Base-by-base conservation (phyloP, 2,797 vertebrate genomes). In the Rhabdomys pumilio region DNA sequence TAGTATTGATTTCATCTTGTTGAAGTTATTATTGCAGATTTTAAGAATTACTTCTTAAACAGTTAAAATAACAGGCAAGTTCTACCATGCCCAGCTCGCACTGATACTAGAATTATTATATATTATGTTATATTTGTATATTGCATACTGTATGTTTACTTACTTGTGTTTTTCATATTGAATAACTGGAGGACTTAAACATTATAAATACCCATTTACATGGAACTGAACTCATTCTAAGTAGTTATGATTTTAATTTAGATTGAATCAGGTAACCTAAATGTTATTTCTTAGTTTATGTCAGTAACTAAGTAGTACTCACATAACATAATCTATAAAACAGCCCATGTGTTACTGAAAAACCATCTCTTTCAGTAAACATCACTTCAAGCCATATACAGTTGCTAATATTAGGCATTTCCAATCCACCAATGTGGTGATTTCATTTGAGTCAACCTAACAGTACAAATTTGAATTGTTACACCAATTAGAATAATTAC, bases 141-240 rank as follows among this genome's bases (percentile, higher is more conserved):
- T 38, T 72, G 93, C 31, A 79, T 90, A 59, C 24, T 93, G 34
- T 76, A 77, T 93, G 53, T 75, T 59, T 3, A 41, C 84, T 86
- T 86, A 55, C 9, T 80, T 83, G 10, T 24, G 77, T 96, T 15
- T 72, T 77, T 96, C 79, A 90, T 83, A 94, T 96, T 92, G 79
- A 65, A 59, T 77, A 86, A 20, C 6, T 59, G 7, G 31, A 82
- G 12, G 9, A 50, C 7, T 47, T 92, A 41, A 89, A 29, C 73
- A 93, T 93, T 85, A 65, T 14, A 80, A 96, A 80, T 87, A 89
- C 13, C 82, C 59, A 38, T 81, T 80, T 95, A 94, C 79, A 91
- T 44, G 67, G 57, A 90, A 88, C 53, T 91, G 67, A 87, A 61
- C 1, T 34, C 90, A 91, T 50, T 41, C 59, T 44, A 92, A 77